Evolutionary conservation across 2,888 invertebrate species (phyloP).

Genomic region (Poecilus cupreus): DNA sequence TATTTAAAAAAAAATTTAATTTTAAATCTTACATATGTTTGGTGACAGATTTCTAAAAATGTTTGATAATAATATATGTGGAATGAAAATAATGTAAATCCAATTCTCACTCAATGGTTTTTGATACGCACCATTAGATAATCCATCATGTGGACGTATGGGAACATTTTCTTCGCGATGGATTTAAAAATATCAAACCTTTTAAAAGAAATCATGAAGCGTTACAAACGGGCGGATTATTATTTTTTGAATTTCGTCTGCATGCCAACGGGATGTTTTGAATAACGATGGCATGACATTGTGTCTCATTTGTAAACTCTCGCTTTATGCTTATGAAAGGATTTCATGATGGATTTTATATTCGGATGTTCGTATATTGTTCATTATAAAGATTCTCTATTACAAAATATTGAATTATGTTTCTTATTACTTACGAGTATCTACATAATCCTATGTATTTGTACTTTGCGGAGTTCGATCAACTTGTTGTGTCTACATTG

Average conservation of each 20-base stretch:
- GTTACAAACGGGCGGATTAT: background rate
- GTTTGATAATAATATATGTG: too few relatives aligned
- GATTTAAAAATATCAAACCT: background rate
- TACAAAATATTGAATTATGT: too few relatives aligned
- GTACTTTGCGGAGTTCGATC: too few relatives aligned
- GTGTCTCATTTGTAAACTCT: background rate
- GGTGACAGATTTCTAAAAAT: too few relatives aligned
- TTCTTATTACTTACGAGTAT: too few relatives aligned
- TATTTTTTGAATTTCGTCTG: conserved; percentile 5
- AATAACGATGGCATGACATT: background rate
- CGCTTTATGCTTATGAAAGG: background rate
- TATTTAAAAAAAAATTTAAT: too few relatives aligned
- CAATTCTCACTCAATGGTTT: background rate
- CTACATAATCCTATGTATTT: too few relatives aligned
- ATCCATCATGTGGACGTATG: background rate
- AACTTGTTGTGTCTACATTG: too few relatives aligned
- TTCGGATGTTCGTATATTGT: too few relatives aligned
- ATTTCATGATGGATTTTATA: too few relatives aligned
- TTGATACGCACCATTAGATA: background rate
- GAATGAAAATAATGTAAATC: background rate
- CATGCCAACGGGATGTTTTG: background rate
- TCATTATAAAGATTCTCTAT: too few relatives aligned
- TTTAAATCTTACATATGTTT: too few relatives aligned
- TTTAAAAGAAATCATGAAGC: conserved; percentile 1
- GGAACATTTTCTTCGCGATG: background rate